These are phyloP conservation scores for Hirtodrosophila histrioides DNA, from an alignment of 2,888 invertebrate genomes.

Conservation along the genomic window DNA sequence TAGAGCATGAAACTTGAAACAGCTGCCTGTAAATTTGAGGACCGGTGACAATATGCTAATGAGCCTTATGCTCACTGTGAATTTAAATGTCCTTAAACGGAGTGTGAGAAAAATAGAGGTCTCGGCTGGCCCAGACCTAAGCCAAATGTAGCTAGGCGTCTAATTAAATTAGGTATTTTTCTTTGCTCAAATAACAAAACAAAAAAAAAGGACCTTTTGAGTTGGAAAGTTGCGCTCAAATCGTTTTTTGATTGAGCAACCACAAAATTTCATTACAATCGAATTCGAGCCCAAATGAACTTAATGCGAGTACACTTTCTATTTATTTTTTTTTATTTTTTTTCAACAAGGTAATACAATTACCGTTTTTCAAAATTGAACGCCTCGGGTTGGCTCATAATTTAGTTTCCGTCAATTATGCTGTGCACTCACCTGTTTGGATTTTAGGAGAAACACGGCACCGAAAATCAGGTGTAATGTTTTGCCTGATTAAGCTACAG, in stretches of 20 bases:
- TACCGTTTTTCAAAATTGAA: slow-evolving; percentile 11
- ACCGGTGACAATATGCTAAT: slow-evolving; percentile 50
- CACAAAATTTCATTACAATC: slow-evolving; percentile 24
- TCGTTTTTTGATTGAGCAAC: slow-evolving; percentile 25
- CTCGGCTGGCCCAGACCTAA: not conserved
- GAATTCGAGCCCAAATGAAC: slow-evolving; percentile 10
- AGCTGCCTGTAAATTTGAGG: slow-evolving; percentile 41
- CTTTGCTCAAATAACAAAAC: not conserved
- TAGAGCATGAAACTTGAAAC: slow-evolving; percentile 18
- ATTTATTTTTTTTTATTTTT: not conserved
- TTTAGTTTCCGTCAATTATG: slow-evolving; percentile 38
- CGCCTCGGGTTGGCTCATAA: slow-evolving; percentile 13
- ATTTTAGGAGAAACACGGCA: not conserved
- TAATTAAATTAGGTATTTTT: slow-evolving; percentile 37
- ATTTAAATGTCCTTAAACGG: slow-evolving; percentile 22
- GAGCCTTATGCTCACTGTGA: slow-evolving; percentile 36
- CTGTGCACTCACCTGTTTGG: slow-evolving; percentile 46
- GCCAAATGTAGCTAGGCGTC: slow-evolving; percentile 6
- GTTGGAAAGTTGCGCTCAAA: slow-evolving; percentile 12
- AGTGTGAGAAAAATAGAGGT: not conserved
- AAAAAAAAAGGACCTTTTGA: slow-evolving; percentile 9
- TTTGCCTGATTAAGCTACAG: not conserved
- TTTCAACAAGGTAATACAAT: slow-evolving; percentile 17
- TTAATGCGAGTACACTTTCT: not conserved
- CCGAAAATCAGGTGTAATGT: slow-evolving; percentile 8